phyloP scores from a whole-genome alignment of 1,140 invertebrate species.

The Vollenhovia emeryi region DNA sequence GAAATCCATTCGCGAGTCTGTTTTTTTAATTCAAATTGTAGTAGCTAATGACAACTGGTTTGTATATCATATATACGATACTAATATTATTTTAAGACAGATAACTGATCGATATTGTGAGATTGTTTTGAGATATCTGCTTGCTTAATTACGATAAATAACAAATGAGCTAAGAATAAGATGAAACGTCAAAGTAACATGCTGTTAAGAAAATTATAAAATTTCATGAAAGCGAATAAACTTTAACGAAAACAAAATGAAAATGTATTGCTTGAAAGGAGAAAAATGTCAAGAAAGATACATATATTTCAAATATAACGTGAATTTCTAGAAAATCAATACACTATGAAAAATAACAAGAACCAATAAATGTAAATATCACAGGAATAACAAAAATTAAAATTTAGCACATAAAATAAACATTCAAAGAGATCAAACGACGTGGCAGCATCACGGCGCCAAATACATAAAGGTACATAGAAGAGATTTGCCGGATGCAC shows the following conservation, averaged over 20 bases:
- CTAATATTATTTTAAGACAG: background rate
- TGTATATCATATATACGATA: background rate
- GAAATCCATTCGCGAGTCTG: constrained; percentile 58
- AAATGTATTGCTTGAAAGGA: constrained; percentile 8
- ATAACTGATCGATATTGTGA: background rate
- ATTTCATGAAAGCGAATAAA: background rate
- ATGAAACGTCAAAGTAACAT: background rate
- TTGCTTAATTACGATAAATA: constrained; percentile 30
- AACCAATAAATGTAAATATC: constrained; percentile 37
- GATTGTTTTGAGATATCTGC: background rate
- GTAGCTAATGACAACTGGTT: background rate
- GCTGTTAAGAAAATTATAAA: background rate
- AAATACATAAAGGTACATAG: too few species aligned
- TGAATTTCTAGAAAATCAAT: constrained; percentile 16
- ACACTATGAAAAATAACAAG: background rate
- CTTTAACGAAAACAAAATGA: constrained; percentile 23
- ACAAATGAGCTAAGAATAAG: constrained; percentile 1
- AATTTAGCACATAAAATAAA: background rate
- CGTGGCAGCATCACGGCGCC: too few species aligned
- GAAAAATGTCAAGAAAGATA: background rate
- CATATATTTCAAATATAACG: background rate
- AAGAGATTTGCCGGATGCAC: too few species aligned
- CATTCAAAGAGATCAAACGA: background rate
- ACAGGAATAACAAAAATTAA: background rate
- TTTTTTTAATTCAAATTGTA: constrained; percentile 2